Base-by-base conservation (phyloP, 2,113 vertebrate genomes). In the Pedetes capensis region DNA sequence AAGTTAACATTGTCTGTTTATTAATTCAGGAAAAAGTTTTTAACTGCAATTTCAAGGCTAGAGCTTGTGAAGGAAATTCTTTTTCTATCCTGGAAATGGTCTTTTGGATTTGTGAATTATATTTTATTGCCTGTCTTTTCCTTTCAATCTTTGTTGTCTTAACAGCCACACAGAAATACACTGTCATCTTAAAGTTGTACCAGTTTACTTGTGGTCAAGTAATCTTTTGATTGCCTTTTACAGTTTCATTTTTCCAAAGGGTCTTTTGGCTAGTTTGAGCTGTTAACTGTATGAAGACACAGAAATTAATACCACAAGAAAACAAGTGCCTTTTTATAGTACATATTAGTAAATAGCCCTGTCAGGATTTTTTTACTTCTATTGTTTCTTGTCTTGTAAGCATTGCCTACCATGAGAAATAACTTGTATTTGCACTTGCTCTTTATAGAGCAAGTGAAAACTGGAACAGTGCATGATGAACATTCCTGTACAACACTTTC, bases 31-130 rank as follows among this genome's bases (percentile, higher is more conserved):
- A 61, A 91, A 79, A 81, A 95, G 61, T 68, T 37, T 80, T 84
- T 83, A 85, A 82, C 63, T 91, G 29, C 5, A 72, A 13, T 90
- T 96, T 89, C 47, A 93, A 51, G 84, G 61, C 80, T 96, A 94
- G 80, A 85, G 17, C 34, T 84, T 79, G 32, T 74, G 51, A 95
- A 88, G 55, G 84, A 55, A 95, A 49, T 90, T 87, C 61, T 88
- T 93, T 95, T 86, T 92, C n/a, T 93, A 12, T 87, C 66, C 32
- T 59, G 84, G 86, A 87, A 95, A 68, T n/a, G 2, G 29, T 95
- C 69, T 85, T 96, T 92, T 95, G 61, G 59, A 93, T 96, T 96
- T 79, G 87, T 92, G 92, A 87, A 96, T 94, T 96, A 6, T 96
- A n/a, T 90, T 95, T 95, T 95, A 95, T 86, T 95, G 63, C 94